Evolutionary conservation across 2,113 vertebrate species (phyloP).

Genomic region (Forbesichthys agassizii): DNA sequence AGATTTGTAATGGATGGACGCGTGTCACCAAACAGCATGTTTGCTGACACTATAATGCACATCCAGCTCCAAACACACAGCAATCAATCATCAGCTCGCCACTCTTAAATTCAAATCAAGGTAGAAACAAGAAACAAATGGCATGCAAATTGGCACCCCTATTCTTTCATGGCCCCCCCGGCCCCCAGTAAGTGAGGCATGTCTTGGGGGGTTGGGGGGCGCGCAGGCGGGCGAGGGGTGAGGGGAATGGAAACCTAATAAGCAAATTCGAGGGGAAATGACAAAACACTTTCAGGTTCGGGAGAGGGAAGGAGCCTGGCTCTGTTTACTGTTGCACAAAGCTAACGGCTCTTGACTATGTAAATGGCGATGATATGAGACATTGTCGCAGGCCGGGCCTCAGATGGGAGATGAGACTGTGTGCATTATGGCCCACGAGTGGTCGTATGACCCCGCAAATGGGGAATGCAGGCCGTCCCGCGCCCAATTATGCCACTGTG

Average conservation of each 20-base stretch:
- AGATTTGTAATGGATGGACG: conserved; percentile 1
- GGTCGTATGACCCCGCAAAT: conserved; percentile 69
- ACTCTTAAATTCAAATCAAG: too few species aligned
- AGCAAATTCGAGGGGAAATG: conserved; percentile 62
- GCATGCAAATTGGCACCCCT: conserved; percentile 49
- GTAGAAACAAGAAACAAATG: conserved; percentile 31
- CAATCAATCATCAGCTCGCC: background rate
- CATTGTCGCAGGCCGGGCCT: conserved; percentile 75
- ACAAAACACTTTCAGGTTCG: conserved; percentile 56
- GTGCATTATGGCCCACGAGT: conserved; percentile 74
- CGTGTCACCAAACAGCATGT: background rate
- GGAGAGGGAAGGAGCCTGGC: conserved; percentile 65
- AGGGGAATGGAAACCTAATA: conserved; percentile 61
- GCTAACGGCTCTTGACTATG: conserved; percentile 83
- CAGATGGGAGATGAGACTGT: conserved; percentile 77
- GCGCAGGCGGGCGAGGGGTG: conserved; percentile 16
- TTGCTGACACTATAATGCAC: background rate
- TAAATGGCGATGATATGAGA: conserved; percentile 80
- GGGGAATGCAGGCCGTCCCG: conserved; percentile 65
- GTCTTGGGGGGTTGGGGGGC: conserved; percentile 29
- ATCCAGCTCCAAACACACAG: background rate
- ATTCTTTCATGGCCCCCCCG: conserved; percentile 46
- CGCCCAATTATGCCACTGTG: conserved; percentile 79
- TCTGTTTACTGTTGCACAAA: conserved; percentile 76
- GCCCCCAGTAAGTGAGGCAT: conserved; percentile 51